Base-by-base conservation (phyloP, 2,888 invertebrate genomes). In the Lithophane leautieri region DNA sequence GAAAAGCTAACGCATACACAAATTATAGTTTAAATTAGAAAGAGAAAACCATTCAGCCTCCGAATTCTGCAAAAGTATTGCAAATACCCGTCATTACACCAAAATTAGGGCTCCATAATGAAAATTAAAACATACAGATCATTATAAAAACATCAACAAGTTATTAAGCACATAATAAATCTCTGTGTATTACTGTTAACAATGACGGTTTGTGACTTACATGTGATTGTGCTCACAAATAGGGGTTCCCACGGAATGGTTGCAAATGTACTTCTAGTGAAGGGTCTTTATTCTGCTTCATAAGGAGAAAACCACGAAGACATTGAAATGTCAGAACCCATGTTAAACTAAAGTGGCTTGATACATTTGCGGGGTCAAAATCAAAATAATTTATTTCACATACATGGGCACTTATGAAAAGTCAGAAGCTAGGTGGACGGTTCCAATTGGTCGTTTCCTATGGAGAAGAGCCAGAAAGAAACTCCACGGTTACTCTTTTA, bases 181-280 rank as follows among this genome's bases (percentile, higher is more conserved):
- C 60, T 81, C 34, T 4, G 50, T 84, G 42, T 69, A 70, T 61
- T 62, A 70, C 54, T 52, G 50, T 42, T 62, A 78, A 85, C 78
- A 85, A 79, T 85, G 76, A 85, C 86, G 47, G 60, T 73, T 73
- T 73, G 88, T 85, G 65, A 3, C 60, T 56, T 85, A 85, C 72
- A 65, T 75, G 19, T 52, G 44, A 76, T 66, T 82, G 74, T 76
- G 44, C 11, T 25, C 70, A 44, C 50, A 68, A 76, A 58, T 19
- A 28, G 1, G 14, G n/a, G 56, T 81, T 82, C 82, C 69, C 82
- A 82, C 82, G 82, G 25, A 85, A 69, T 69, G 14, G 61, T 82
- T 82, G 71, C 82, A 71, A 76, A 56, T 71, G n/a, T 76, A 71
- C 50, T 7, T 52, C 40, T 6, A 56, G 82, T 69, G 81, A 85